Base-by-base conservation (phyloP, 2,797 vertebrate genomes). In the Gouania willdenowi region DNA sequence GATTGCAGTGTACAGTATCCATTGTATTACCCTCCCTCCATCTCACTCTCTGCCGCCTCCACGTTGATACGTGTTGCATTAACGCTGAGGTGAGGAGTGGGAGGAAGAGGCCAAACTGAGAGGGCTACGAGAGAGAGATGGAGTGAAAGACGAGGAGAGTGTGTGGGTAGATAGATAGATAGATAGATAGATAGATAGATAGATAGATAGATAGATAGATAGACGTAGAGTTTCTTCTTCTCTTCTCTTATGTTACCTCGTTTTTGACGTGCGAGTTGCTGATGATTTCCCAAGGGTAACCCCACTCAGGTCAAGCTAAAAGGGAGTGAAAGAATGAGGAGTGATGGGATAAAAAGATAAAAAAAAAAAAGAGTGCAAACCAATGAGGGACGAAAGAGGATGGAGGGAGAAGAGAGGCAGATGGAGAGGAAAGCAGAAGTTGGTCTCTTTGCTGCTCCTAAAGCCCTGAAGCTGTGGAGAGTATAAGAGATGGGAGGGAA, bases 71-170 rank as follows among this genome's bases (percentile, higher is more conserved):
- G 51, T 72, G 73, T 77, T 82, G 75, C 77, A 73, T 84, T 84
- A 82, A 77, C 40, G 47, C 29, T 21, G 63, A 83, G 84, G 77
- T 81, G 79, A 79, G 40, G 83, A 77, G 81, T 85, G 79, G 83
- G 83, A 81, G 84, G 79, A 40, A 78, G 71, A 85, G 84, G 84
- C 66, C 81, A 85, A 67, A 70, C 65, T 59, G 66, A 81, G 73
- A 77, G 62, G 78, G 68, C 65, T 73, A 64, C 58, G 52, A 71
- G 72, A 77, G 72, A 77, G 74, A 66, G 58, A 83, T 73, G 60
- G 64, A 78, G 66, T 56, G 76, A 73, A 39, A 48, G 45, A 63
- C 63, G 67, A 69, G 61, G 62, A 50, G 34, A 60, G 25, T 68
- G 81, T 67, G 79, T 79, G 79, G 73, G 79, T 33, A 41, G 54